Conservation (phyloP, 92 coral and sea anemone species). For the Bergia sp. region DNA sequence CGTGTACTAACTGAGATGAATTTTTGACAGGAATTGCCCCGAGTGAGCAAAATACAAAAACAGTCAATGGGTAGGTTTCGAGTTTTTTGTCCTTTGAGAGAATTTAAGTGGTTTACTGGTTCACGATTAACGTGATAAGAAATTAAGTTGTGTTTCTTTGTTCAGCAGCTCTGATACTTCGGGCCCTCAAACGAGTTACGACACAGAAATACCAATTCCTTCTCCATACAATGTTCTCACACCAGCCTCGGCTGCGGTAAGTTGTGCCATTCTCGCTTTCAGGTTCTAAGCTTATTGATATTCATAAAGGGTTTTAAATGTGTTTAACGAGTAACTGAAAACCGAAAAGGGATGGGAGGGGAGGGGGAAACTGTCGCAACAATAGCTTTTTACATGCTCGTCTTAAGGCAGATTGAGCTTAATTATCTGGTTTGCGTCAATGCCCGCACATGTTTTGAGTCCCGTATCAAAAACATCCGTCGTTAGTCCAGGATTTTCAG, state of each 20-base stretch:
- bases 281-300: too few relatives aligned
- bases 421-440: too few relatives aligned
- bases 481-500: too few relatives aligned
- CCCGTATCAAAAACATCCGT: too few relatives aligned
- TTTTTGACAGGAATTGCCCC: background rate
- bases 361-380: too few relatives aligned
- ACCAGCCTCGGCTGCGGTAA: conserved; percentile 65
- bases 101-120: background rate
- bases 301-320: too few relatives aligned
- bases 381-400: too few relatives aligned
- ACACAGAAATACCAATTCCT: conserved; percentile 75
- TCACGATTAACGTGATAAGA: background rate
- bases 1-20: too few relatives aligned
- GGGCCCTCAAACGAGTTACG: conserved; percentile 68
- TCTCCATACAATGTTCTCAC: conserved; percentile 64
- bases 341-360: too few relatives aligned
- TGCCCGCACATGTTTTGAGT: too few relatives aligned
- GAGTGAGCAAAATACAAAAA: conserved; percentile 17
- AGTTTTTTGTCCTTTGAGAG: background rate
- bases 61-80: conserved; percentile 16
- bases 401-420: too few relatives aligned
- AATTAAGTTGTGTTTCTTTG: background rate
- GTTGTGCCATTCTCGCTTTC: background rate
- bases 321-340: background rate
- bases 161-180: conserved; percentile 22